Conservation (phyloP, 2,113 vertebrate genomes). For the Cheirogaleus medius region DNA sequence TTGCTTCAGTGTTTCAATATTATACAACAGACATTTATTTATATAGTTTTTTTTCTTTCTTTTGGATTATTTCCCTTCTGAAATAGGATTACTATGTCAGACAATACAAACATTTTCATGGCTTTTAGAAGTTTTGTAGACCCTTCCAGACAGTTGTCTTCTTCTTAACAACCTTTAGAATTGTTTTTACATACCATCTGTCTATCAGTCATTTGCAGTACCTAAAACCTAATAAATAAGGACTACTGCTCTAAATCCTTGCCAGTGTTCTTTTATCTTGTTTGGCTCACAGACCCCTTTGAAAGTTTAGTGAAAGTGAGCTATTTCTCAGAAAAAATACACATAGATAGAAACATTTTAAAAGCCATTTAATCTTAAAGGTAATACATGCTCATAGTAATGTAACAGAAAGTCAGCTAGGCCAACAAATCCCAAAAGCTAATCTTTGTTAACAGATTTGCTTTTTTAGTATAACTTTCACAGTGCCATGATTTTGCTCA, state of each 20-base stretch:
- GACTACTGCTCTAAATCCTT: neutral
- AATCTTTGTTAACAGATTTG: neutral
- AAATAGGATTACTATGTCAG: neutral
- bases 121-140: neutral
- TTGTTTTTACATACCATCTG: neutral
- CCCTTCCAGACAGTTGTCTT: neutral
- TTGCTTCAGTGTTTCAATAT: neutral
- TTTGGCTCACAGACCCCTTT: neutral
- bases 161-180: neutral
- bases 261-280: neutral
- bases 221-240: neutral
- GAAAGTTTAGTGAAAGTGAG: slow-evolving; percentile 1
- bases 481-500: neutral
- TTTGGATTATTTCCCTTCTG: slow-evolving; percentile 24
- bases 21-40: slow-evolving; percentile 2
- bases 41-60: neutral
- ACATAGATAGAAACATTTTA: neutral
- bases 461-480: neutral
- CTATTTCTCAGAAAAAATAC: neutral
- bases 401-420: neutral
- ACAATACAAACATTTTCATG: slow-evolving; percentile 16
- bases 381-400: neutral
- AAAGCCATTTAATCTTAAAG: neutral
- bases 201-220: neutral
- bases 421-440: neutral